Evolutionary conservation across 2,888 invertebrate genomes (phyloP), one percentile per base, ranked within the genome.

Genomic region (Pimpla rufipes): DNA sequence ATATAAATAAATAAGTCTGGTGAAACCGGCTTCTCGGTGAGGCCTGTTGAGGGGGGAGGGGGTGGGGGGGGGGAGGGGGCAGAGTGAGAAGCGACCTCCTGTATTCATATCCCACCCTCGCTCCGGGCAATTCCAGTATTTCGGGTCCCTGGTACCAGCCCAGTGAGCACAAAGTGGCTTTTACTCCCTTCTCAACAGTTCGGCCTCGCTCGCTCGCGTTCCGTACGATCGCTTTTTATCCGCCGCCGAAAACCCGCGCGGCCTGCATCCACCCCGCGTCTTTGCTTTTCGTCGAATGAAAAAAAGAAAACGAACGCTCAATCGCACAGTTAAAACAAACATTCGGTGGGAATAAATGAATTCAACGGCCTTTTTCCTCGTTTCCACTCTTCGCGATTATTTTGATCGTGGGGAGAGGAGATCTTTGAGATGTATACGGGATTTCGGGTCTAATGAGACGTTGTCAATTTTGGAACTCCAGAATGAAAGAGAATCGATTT

Each of bases 1-100:
- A 90, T 88, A 88, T 87, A 87, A 88, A 88, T 89, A 89, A 89
- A 86, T 88, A 88, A 89, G 85, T 86, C 82, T 75, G 70, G 81
- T 59, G 66, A 71, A 77, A 71, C 81, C 64, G 23, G 76, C 75
- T 75, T 75, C 80, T 23, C 18, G 57, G 37, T 29, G 45, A 79
- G 66, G 55, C 45, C 35, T 66, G 66, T 23, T 29, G 50, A 62
- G 11, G 64, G 42, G n/a, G 23, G 37, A 23, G 29, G 45, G 5
- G 50, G 35, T 2, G 47, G 35, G 37, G n/a, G 47, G 29, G 29
- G n/a, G 42, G 50, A 62, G 11, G 64, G 42, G 21, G 23, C 18
- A 23, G 45, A 29, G 40, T 55, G 37, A 57, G 71, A 66, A 59
- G 52, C 42, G 45, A 45, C 47, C 73, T 42, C 35, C 73, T 64